A percentile compares a stretch with the other conserved stretches of the same genome.
These are phyloP conservation scores for Brachyptera risi DNA, from an alignment of 2,888 invertebrate genomes.

Conservation along the genomic window DNA sequence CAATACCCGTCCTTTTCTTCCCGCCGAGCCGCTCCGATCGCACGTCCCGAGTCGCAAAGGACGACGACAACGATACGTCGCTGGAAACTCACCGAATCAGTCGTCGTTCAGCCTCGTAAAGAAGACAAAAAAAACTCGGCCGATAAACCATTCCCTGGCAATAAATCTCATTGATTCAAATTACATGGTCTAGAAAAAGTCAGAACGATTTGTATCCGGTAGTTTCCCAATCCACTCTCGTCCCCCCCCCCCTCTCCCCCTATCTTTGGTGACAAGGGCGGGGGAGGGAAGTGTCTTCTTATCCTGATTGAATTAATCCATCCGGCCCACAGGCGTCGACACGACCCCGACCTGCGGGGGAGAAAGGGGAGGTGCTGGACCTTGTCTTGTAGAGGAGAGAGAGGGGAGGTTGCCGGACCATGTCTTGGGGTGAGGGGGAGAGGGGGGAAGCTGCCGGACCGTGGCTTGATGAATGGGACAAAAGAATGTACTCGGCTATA, in stretches of 20 bases:
- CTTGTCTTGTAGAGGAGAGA: too few relatives aligned
- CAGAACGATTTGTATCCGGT: slow-evolving; percentile 13
- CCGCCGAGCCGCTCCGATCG: too few relatives aligned
- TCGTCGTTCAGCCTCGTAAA: not conserved
- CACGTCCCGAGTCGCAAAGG: too few relatives aligned
- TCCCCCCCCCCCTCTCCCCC: not conserved
- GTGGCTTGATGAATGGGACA: slow-evolving; percentile 5
- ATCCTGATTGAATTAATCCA: slow-evolving; percentile 15
- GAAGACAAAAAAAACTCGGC: not conserved
- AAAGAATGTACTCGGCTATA: not conserved
- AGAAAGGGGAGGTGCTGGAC: not conserved
- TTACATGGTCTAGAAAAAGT: slow-evolving; percentile 15
- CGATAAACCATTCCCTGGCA: not conserved
- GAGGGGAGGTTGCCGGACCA: too few relatives aligned
- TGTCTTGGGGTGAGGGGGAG: not conserved
- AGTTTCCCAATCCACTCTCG: slow-evolving; percentile 10
- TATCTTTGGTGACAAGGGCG: not conserved
- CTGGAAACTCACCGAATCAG: too few relatives aligned
- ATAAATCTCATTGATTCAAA: slow-evolving; percentile 15
- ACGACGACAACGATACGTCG: too few relatives aligned
- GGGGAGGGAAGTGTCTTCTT: not conserved
- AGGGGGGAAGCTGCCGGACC: slow-evolving; percentile 9
- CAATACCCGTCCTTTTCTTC: not conserved
- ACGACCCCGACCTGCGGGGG: not conserved
- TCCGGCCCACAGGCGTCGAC: slow-evolving; percentile 8